A percentile compares a stretch with the other conserved stretches of the same genome.
Evolutionary conservation across 2,113 vertebrate genomes (phyloP).

Genomic region (Phoenicopterus ruber): DNA sequence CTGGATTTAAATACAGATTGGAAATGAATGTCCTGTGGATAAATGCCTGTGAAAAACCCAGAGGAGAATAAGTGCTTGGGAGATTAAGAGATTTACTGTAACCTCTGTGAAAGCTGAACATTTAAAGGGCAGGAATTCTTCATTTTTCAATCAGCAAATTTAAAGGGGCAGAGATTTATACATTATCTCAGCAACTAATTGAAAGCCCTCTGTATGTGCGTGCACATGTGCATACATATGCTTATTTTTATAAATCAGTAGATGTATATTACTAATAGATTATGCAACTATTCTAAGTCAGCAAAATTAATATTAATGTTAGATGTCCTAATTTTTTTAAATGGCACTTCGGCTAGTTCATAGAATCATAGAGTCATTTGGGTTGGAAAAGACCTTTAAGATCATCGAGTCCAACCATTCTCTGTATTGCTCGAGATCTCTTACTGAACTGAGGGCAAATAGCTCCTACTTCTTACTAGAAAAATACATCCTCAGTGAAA

Average conservation of each 20-base stretch:
- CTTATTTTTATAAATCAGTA: neutral
- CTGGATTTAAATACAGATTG: constrained; percentile 56
- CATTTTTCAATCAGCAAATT: constrained; percentile 37
- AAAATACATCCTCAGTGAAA: neutral
- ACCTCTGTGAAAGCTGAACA: constrained; percentile 34
- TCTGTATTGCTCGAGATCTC: neutral
- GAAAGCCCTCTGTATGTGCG: neutral
- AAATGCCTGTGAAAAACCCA: constrained; percentile 32
- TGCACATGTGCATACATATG: neutral
- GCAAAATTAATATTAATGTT: neutral
- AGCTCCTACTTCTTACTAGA: neutral
- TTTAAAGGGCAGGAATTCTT: constrained; percentile 39
- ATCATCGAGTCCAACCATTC: neutral
- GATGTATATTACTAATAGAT: neutral
- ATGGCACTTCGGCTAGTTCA: neutral
- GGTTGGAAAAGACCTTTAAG: neutral
- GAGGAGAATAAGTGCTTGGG: constrained; percentile 37
- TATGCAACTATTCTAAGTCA: neutral
- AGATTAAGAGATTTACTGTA: constrained; percentile 66
- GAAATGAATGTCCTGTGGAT: constrained; percentile 28
- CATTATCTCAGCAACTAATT: neutral
- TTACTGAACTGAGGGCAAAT: neutral
- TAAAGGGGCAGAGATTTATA: constrained; percentile 24
- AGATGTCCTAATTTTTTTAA: neutral
- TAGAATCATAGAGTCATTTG: neutral